These are phyloP conservation scores for Athene noctua DNA, from an alignment of 2,113 vertebrate species.

Conservation along the genomic window DNA sequence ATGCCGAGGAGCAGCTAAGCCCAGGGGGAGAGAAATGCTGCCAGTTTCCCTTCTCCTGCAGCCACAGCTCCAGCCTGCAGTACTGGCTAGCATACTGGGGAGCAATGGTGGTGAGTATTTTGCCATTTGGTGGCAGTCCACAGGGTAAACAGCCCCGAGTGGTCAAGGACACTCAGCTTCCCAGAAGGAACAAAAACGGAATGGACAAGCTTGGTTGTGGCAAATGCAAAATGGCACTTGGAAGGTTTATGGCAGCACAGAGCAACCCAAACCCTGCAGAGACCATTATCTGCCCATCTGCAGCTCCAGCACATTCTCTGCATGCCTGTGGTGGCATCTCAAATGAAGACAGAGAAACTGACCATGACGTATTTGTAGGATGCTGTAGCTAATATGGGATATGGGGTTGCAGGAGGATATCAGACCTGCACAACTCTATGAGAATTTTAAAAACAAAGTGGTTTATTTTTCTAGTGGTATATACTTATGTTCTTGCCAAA, in stretches of 20 bases:
- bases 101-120: background rate
- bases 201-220: no score
- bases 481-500: no score
- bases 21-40: background rate
- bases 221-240: background rate
- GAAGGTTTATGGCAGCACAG: background rate
- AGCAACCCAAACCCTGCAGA: background rate
- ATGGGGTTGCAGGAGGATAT: background rate
- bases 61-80: background rate
- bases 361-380: fast-evolving
- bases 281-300: background rate
- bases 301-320: background rate
- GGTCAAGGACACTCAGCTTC: background rate
- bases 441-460: no score
- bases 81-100: background rate
- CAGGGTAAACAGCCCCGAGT: background rate
- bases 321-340: background rate
- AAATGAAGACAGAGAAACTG: background rate
- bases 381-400: background rate
- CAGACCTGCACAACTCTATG: no score
- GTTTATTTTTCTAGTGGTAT: no score
- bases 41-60: background rate
- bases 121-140: background rate
- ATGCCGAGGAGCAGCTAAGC: background rate
- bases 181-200: background rate